Conservation (phyloP, 2,888 invertebrate genomes). For the Cosmopolites sordidus region DNA sequence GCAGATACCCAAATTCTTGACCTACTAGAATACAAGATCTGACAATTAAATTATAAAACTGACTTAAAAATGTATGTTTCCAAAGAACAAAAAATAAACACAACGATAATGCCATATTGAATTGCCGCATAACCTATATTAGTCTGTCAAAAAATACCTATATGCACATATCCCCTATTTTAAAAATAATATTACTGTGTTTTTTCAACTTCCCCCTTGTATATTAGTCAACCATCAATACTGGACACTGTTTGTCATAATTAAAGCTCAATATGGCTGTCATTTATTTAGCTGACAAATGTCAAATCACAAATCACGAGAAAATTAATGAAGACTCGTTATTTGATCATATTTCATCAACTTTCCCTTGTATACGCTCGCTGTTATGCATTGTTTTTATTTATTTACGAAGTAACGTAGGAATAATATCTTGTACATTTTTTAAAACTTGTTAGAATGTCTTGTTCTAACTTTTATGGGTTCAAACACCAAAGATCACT, state of each 20-base stretch:
- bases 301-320: too few relatives aligned
- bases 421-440: constrained; percentile 1
- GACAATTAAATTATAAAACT: too few relatives aligned
- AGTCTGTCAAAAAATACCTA: too few relatives aligned
- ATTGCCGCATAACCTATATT: neutral
- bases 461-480: constrained; percentile 9
- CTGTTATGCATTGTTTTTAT: too few relatives aligned
- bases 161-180: neutral
- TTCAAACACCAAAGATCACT: constrained; percentile 18
- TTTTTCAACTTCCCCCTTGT: too few relatives aligned
- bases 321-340: too few relatives aligned
- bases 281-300: constrained; percentile 2
- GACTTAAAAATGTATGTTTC: too few relatives aligned
- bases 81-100: neutral
- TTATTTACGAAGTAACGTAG: too few relatives aligned
- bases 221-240: neutral
- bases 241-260: neutral
- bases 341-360: too few relatives aligned
- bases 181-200: neutral
- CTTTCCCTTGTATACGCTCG: too few relatives aligned
- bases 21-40: too few relatives aligned
- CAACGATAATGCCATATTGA: constrained; percentile 10
- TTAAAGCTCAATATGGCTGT: constrained; percentile 6
- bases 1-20: too few relatives aligned
- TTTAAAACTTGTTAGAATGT: constrained; percentile 5